A percentile compares a stretch with the other conserved stretches of the same genome.
phyloP scores from a whole-genome alignment of 1,140 invertebrate species.

The Bombus huntii region DNA sequence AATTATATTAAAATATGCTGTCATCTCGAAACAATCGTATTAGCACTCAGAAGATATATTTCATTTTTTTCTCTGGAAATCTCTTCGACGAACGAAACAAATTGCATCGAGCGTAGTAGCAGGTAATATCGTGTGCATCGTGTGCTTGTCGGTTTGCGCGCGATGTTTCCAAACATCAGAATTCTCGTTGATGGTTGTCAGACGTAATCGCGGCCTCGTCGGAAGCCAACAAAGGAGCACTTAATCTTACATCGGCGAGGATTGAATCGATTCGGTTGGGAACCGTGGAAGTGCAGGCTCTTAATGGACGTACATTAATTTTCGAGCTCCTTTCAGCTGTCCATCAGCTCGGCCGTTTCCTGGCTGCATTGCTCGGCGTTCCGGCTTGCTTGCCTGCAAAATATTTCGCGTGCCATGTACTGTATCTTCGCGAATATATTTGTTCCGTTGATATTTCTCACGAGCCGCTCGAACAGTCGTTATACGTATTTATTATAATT shows the following conservation, averaged over 20 bases:
- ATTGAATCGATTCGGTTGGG: slow-evolving; percentile 48
- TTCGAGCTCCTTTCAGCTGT: slow-evolving; percentile 47
- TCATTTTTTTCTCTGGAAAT: not conserved
- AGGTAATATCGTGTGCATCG: not conserved
- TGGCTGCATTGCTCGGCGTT: not conserved
- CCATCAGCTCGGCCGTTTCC: slow-evolving; percentile 11
- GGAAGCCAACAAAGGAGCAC: slow-evolving; percentile 52
- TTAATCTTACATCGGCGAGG: slow-evolving; percentile 49
- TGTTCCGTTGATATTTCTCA: not conserved
- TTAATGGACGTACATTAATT: slow-evolving; percentile 61
- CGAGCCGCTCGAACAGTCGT: not conserved
- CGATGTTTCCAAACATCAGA: slow-evolving; percentile 16
- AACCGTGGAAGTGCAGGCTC: slow-evolving; percentile 19
- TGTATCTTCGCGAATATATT: not conserved
- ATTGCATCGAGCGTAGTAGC: not conserved
- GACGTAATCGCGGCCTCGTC: slow-evolving; percentile 12
- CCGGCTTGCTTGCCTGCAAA: not conserved
- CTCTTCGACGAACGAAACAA: not conserved
- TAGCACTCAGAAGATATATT: not conserved
- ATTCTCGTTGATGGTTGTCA: slow-evolving; percentile 25
- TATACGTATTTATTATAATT: not conserved
- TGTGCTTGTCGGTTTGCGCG: not conserved
- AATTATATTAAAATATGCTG: too few relatives aligned
- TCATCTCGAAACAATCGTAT: not conserved
- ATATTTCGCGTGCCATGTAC: not conserved